Evolutionary conservation across 2,888 invertebrate genomes (phyloP).

Genomic region (Steinernema hermaphroditum): DNA sequence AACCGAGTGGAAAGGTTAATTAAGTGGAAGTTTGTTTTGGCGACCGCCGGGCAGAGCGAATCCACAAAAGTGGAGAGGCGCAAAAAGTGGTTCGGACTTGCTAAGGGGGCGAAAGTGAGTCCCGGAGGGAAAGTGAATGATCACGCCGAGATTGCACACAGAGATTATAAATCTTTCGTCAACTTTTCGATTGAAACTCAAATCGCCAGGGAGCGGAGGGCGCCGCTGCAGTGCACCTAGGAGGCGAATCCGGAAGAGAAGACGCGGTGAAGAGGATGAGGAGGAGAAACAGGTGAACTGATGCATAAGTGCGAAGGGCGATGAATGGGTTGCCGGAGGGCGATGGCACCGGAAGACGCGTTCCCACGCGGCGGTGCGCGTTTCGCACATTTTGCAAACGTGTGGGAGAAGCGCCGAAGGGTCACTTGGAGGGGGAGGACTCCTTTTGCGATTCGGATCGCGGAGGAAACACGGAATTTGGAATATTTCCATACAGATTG

Average conservation of each 20-base stretch:
- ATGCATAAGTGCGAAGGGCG: neutral
- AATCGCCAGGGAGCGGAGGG: neutral
- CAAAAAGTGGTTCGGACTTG: conserved; percentile 1
- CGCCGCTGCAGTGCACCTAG: neutral
- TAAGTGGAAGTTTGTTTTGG: conserved; percentile 18
- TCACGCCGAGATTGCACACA: conserved; percentile 1
- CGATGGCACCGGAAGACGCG: neutral
- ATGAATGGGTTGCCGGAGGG: neutral
- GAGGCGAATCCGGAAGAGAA: neutral
- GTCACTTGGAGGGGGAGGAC: no score
- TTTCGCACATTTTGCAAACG: conserved; percentile 8
- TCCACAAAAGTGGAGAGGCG: neutral
- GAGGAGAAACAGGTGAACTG: conserved; percentile 9
- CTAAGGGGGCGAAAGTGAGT: neutral
- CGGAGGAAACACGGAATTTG: no score
- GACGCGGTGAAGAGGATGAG: neutral
- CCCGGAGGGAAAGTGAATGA: conserved; percentile 2
- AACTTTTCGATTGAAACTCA: neutral
- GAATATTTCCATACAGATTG: no score
- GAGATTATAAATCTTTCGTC: conserved; percentile 28
- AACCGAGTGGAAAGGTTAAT: conserved; percentile 11
- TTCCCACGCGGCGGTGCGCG: neutral
- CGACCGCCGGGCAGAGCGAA: no score
- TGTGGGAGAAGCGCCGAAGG: conserved; percentile 10
- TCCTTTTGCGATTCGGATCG: no score